Base-by-base conservation (phyloP, 2,888 invertebrate genomes). In the Chloroclysta siterata region DNA sequence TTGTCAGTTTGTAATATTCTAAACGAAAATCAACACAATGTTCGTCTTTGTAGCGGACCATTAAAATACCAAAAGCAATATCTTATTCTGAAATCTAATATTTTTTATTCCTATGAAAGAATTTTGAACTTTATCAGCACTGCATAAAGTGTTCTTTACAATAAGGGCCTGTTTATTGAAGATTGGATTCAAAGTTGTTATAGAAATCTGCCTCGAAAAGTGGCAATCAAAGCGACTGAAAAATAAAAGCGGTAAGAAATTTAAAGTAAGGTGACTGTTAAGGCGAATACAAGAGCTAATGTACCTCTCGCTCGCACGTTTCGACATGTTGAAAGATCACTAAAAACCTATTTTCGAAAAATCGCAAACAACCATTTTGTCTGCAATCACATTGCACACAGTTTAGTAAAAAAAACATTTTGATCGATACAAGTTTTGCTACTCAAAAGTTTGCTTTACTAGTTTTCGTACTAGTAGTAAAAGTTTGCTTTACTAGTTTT, bases 1-100 rank as follows among this genome's bases (percentile, higher is more conserved):
- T 50, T 46, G 65, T 64, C 68, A 72, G 76, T 74, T 74, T 36
- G 72, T 75, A 70, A 71, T 75, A 75, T 73, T 74, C 33, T 22
- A 7, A 10, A 22, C 36, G 6, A 36, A 8, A 39, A 39, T 33
- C 6, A 39, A 8, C 0, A 2, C 11, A 7, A 41, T 39, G 52
- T 48, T 62, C 42, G 62, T 62, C 53, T 63, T 39, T 60, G 39
- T 2, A 59, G 8, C 53, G 58, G 63, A 63, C 63, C 63, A 63
- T 57, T 42, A 22, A 36, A 15, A 60, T 53, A 53, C 53, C 36
- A 58, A 62, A 56, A 58, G 33, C 22, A 42, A 51, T 52, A 55
- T 50, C 50, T 42, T 54, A 48, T 36, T 50, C 33, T 10, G 36
- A 39, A 39, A 39, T 53, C 48, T 57, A 57, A 50, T 60, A 60